Conservation (phyloP, 2,113 vertebrate genomes). For the Poeciliopsis occidentalis region DNA sequence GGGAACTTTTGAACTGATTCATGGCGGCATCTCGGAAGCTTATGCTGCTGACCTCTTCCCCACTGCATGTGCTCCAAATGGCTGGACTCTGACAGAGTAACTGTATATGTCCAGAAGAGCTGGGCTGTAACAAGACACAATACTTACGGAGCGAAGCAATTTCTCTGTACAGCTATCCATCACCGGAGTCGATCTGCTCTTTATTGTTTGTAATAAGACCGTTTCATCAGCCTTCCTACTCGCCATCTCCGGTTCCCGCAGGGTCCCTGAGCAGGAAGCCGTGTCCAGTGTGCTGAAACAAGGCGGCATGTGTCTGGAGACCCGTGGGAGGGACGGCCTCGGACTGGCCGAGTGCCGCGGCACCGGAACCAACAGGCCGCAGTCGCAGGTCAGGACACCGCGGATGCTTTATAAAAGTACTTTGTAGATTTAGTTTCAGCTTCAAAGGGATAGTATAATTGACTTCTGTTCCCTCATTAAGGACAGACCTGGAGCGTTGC, state of each 20-base stretch:
- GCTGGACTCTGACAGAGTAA: not conserved
- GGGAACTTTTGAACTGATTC: not conserved
- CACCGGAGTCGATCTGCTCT: conserved; percentile 32
- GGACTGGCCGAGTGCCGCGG: conserved; percentile 87
- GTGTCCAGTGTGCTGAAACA: conserved; percentile 90
- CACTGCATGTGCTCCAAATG: conserved; percentile 10
- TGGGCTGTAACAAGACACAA: conserved; percentile 11
- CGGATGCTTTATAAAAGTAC: not conserved
- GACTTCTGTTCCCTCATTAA: too few species aligned
- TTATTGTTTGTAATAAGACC: conserved; percentile 24
- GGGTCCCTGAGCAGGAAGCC: conserved; percentile 91
- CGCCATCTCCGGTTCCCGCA: conserved; percentile 61
- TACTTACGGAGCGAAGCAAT: conserved; percentile 10
- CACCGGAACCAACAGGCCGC: conserved; percentile 80
- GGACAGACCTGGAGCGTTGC: too few species aligned
- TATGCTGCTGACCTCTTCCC: not conserved
- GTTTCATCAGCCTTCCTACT: conserved; percentile 10
- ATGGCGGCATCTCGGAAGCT: not conserved
- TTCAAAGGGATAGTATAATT: too few species aligned
- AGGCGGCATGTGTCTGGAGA: conserved; percentile 88
- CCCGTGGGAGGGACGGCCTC: conserved; percentile 81
- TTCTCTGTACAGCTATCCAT: not conserved
- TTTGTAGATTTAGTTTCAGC: not conserved
- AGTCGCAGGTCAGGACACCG: conserved; percentile 86
- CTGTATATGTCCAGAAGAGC: conserved; percentile 10